Conservation (phyloP, 2,113 vertebrate genomes). For the Phainopepla nitens region DNA sequence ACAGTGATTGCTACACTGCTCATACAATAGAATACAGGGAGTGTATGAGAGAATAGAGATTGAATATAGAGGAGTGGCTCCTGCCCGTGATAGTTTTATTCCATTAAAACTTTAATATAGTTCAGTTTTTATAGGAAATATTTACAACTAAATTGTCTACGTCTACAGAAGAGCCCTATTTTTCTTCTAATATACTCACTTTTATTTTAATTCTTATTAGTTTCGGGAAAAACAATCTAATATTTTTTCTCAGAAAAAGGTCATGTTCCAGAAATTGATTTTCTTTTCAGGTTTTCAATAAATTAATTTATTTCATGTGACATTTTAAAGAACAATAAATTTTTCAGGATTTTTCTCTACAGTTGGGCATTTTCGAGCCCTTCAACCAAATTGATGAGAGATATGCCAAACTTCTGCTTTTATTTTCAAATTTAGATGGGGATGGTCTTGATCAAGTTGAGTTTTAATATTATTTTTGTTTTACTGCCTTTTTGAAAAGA, state of each 20-base stretch:
- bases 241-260: background rate
- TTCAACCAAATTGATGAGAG: background rate
- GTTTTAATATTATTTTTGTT: background rate
- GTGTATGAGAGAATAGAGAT: background rate
- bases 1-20: background rate
- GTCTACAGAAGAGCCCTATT: background rate
- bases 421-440: background rate
- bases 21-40: background rate
- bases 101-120: background rate
- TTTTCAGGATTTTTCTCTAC: background rate
- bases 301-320: background rate
- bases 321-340: background rate
- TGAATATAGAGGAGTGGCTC: background rate
- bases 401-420: background rate
- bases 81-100: background rate
- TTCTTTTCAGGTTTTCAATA: background rate
- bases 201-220: background rate
- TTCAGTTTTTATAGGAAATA: background rate
- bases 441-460: background rate
- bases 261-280: background rate
- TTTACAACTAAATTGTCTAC: background rate
- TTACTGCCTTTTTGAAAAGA: background rate
- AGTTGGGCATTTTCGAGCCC: accelerated
- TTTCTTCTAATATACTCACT: background rate
- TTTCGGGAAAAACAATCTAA: background rate